Conservation (phyloP, 2,113 vertebrate species). For the Canis aureus region DNA sequence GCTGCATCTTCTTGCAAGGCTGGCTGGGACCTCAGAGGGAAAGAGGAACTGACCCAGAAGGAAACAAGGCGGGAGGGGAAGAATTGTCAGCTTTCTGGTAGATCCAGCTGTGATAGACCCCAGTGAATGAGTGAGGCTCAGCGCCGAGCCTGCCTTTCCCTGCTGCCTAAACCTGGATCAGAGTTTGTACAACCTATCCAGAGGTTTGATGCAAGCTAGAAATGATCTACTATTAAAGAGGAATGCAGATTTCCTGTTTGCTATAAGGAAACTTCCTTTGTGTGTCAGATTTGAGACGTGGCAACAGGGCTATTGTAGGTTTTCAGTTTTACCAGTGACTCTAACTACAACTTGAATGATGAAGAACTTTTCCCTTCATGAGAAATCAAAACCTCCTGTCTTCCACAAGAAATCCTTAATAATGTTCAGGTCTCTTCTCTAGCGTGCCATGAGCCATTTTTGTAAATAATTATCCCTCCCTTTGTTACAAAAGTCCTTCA, state of each 20-base stretch:
- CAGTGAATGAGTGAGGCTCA: fast-evolving
- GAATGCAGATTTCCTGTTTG: conserved; percentile 19
- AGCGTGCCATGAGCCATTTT: neutral
- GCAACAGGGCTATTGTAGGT: neutral
- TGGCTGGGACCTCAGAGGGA: neutral
- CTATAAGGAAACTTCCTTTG: conserved; percentile 19
- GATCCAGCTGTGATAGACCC: neutral
- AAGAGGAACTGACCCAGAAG: neutral
- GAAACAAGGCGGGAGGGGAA: neutral
- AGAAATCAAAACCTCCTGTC: neutral
- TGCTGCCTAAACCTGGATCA: neutral
- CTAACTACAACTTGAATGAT: neutral
- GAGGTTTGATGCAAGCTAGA: neutral
- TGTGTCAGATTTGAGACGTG: neutral
- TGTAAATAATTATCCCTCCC: neutral
- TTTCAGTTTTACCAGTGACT: conserved; percentile 18
- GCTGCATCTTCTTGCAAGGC: neutral
- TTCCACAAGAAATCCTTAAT: neutral
- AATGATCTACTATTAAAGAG: neutral
- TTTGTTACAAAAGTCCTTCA: conserved; percentile 16
- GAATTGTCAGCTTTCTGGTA: neutral
- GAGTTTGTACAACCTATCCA: neutral
- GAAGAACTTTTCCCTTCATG: neutral
- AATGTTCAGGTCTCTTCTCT: neutral
- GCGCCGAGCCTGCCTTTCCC: neutral